phyloP scores from a whole-genome alignment of 2,797 vertebrate genomes.

The Alauda arvensis region DNA sequence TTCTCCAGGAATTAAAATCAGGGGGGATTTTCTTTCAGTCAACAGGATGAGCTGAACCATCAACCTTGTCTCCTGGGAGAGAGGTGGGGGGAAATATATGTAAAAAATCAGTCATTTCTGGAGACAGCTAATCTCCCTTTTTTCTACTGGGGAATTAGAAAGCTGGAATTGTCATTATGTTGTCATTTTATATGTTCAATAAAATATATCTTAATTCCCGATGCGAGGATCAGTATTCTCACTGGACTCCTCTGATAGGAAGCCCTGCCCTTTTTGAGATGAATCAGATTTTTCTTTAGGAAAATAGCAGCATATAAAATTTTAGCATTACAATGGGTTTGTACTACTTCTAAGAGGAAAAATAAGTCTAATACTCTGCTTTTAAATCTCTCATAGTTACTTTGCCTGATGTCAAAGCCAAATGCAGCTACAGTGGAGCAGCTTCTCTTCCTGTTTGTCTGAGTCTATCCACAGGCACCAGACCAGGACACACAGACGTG shows the following conservation, averaged over 20 bases:
- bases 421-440: not conserved
- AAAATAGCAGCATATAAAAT: not conserved
- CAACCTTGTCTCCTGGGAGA: not conserved
- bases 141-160: not conserved
- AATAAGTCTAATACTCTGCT: not conserved
- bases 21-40: conserved; percentile 1
- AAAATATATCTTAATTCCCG: conserved; percentile 20
- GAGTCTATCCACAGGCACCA: not conserved
- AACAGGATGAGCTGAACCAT: not conserved
- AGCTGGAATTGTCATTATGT: conserved; percentile 39
- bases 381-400: not conserved
- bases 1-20: conserved; percentile 15
- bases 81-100: not conserved
- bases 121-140: not conserved
- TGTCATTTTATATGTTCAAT: conserved; percentile 18
- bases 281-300: not conserved
- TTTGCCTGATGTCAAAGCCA: not conserved
- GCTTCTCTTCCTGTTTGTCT: not conserved
- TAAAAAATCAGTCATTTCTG: not conserved
- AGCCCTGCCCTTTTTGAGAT: not conserved
- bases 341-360: not conserved
- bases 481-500: fast-evolving
- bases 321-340: not conserved
- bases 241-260: not conserved
- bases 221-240: not conserved